These are phyloP conservation scores for Odontamblyopus rebecca DNA, from an alignment of 2,797 vertebrate species.

Conservation along the genomic window DNA sequence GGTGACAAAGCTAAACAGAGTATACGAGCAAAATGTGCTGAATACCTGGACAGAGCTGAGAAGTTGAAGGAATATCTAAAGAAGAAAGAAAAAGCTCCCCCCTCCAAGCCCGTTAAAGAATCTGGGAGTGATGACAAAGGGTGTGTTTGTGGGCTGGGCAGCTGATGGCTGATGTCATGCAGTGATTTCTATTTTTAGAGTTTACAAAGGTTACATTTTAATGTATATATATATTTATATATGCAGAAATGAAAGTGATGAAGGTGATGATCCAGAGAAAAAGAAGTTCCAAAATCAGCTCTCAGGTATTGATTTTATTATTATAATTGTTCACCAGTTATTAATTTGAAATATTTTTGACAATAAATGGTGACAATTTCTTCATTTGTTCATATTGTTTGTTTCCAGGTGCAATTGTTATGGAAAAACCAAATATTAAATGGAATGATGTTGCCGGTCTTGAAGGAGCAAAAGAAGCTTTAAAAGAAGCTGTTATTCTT, in stretches of 20 bases:
- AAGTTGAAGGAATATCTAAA: constrained; percentile 94
- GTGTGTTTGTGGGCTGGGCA: constrained; percentile 75
- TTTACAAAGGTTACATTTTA: background rate
- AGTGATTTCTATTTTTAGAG: background rate
- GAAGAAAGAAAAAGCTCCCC: constrained; percentile 86
- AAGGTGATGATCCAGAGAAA: constrained; percentile 93
- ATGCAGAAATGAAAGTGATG: constrained; percentile 94
- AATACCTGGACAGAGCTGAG: constrained; percentile 96
- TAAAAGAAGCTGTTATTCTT: constrained; percentile 98
- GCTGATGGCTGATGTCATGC: constrained; percentile 20
- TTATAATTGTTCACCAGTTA: background rate
- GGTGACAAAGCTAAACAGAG: constrained; percentile 93
- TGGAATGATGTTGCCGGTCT: constrained; percentile 97
- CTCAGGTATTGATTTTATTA: constrained; percentile 80
- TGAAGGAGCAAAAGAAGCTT: constrained; percentile 95
- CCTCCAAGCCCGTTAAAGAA: constrained; percentile 93
- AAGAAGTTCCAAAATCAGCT: constrained; percentile 98
- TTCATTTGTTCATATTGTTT: background rate
- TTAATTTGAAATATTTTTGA: background rate
- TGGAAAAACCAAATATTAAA: constrained; percentile 95
- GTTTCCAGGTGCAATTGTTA: constrained; percentile 90
- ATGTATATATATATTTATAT: background rate
- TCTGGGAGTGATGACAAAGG: constrained; percentile 87
- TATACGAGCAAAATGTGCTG: constrained; percentile 89
- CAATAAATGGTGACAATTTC: background rate